Evolutionary conservation across 2,113 vertebrate species (phyloP).

Genomic region (Nanorana parkeri): DNA sequence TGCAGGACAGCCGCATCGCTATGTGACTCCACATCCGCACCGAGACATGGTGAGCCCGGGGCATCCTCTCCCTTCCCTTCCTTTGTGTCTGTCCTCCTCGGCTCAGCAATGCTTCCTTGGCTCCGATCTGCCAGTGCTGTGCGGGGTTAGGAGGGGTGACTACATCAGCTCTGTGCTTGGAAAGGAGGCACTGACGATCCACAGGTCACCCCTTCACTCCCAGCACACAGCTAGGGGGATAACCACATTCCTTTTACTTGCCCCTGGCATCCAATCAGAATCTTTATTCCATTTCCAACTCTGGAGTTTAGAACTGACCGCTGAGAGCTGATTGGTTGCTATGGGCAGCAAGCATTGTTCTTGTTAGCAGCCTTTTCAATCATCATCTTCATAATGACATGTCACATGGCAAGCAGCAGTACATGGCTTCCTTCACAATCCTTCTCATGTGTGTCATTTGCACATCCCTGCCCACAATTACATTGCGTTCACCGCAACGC

Average conservation of each 20-base stretch:
- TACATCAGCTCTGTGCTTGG: not conserved
- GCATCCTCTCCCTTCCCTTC: not conserved
- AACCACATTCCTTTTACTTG: no score
- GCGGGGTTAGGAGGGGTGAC: not conserved
- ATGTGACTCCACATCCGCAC: conserved; percentile 34
- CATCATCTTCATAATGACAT: not conserved
- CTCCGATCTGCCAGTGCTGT: conserved; percentile 27
- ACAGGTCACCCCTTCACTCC: no score
- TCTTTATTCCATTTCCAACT: no score
- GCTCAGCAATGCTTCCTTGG: not conserved
- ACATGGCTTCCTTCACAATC: not conserved
- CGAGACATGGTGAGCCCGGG: conserved; percentile 55
- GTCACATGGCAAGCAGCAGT: not conserved
- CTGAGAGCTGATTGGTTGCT: no score
- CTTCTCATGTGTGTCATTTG: conserved; percentile 1
- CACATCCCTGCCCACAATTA: conserved; percentile 7
- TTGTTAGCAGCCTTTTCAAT: no score
- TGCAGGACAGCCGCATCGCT: conserved; percentile 29
- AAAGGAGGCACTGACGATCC: no score
- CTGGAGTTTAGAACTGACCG: no score
- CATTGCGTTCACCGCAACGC: no score
- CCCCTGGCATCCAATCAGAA: no score
- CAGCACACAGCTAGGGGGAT: no score
- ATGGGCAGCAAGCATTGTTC: no score
- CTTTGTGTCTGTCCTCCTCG: conserved; percentile 45